A percentile compares a stretch with the other conserved stretches of the same genome.
Conservation (phyloP, 2,888 invertebrate genomes). For the Celastrina argiolus region DNA sequence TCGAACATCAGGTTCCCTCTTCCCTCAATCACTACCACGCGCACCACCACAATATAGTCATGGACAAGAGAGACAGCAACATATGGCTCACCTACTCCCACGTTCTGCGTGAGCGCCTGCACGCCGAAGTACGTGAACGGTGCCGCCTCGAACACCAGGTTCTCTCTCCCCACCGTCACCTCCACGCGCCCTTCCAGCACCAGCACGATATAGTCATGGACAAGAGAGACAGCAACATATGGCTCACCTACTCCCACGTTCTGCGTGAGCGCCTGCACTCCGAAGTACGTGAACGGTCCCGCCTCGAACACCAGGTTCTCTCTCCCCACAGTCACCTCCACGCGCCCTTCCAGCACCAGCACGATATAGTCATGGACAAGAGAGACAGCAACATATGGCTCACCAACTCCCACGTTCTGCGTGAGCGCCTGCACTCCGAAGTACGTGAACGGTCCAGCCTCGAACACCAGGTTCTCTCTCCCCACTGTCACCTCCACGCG, state of each 20-base stretch:
- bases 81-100: slow-evolving; percentile 81
- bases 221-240: neutral
- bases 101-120: slow-evolving; percentile 88
- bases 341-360: slow-evolving; percentile 95
- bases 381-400: no score
- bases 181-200: slow-evolving; percentile 97
- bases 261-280: slow-evolving; percentile 89
- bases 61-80: neutral
- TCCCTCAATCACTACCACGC: neutral
- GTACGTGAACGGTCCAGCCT: no score
- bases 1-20: no score
- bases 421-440: no score
- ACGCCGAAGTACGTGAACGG: slow-evolving; percentile 97
- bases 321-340: slow-evolving; percentile 94
- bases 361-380: slow-evolving; percentile 89
- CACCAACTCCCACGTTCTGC: no score
- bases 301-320: slow-evolving; percentile 96
- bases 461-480: no score
- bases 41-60: no score
- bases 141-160: slow-evolving; percentile 95
- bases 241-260: slow-evolving; percentile 84
- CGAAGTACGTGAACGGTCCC: slow-evolving; percentile 98
- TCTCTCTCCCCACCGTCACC: slow-evolving; percentile 95
- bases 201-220: no score
- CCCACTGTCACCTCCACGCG: neutral